Conservation (phyloP, 1,140 invertebrate species). For the Bombus superbus region DNA sequence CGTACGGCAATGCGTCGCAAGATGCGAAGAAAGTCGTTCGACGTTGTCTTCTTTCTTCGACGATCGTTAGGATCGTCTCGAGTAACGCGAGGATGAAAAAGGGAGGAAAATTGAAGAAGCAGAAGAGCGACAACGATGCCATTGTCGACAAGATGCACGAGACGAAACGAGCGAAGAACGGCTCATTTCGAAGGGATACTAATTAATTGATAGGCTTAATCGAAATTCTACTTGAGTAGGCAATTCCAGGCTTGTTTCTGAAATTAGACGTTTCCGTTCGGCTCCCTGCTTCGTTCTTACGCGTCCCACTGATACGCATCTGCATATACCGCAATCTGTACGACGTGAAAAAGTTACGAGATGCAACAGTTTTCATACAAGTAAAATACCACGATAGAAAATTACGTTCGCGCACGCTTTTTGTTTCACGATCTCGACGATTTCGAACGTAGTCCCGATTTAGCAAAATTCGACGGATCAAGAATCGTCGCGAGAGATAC, state of each 20-base stretch:
- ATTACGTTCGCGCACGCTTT: too few species aligned
- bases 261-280: constrained; percentile 70
- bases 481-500: too few species aligned
- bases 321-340: constrained; percentile 15
- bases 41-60: too few species aligned
- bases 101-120: too few species aligned
- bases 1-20: too few species aligned
- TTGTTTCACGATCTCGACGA: too few species aligned
- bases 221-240: constrained; percentile 65
- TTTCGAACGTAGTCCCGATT: not conserved
- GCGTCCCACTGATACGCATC: not conserved
- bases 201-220: constrained; percentile 69
- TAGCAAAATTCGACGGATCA: not conserved
- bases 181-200: constrained; percentile 32
- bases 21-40: too few species aligned
- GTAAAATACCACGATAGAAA: too few species aligned
- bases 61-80: too few species aligned
- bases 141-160: too few species aligned
- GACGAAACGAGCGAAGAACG: not conserved
- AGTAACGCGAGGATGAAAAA: too few species aligned
- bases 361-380: not conserved
- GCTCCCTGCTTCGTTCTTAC: constrained; percentile 52
- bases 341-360: not conserved
- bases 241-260: constrained; percentile 60
- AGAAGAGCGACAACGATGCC: too few species aligned